Conservation (phyloP, 2,797 vertebrate genomes). For the Smutsia gigantea region DNA sequence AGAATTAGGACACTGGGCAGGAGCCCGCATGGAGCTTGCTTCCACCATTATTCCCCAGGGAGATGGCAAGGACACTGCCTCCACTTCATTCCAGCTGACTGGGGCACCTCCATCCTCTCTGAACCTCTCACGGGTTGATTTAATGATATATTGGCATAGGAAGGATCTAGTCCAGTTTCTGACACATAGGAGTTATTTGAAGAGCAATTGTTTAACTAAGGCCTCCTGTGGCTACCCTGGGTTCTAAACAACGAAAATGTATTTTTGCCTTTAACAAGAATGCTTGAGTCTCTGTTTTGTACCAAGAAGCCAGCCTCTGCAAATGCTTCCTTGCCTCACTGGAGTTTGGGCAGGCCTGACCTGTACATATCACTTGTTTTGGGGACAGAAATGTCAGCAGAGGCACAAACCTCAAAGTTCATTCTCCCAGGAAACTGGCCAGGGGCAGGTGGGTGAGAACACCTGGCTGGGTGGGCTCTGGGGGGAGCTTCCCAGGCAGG, state of each 20-base stretch:
- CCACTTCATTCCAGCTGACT: neutral
- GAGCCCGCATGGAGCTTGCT: neutral
- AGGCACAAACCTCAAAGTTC: neutral
- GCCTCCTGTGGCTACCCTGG: neutral
- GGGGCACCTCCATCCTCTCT: neutral
- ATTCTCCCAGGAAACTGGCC: neutral
- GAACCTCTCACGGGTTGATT: neutral
- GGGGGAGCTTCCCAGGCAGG: neutral
- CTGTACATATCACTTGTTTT: neutral
- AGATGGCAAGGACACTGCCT: neutral
- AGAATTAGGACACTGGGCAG: neutral
- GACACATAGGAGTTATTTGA: neutral
- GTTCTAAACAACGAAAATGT: neutral
- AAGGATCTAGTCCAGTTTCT: neutral
- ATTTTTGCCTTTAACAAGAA: slow-evolving; percentile 31
- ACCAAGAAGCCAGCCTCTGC: neutral
- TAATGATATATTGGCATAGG: neutral
- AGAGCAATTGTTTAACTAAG: neutral
- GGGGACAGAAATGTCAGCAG: neutral
- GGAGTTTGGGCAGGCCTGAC: neutral
- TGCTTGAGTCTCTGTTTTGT: neutral
- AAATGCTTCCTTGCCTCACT: neutral
- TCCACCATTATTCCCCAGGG: neutral
- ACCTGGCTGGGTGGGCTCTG: neutral
- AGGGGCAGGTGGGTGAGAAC: neutral